A percentile compares a stretch with the other conserved stretches of the same genome.
These are phyloP conservation scores for Xyrichtys novacula DNA, from an alignment of 2,797 vertebrate genomes.

Conservation along the genomic window DNA sequence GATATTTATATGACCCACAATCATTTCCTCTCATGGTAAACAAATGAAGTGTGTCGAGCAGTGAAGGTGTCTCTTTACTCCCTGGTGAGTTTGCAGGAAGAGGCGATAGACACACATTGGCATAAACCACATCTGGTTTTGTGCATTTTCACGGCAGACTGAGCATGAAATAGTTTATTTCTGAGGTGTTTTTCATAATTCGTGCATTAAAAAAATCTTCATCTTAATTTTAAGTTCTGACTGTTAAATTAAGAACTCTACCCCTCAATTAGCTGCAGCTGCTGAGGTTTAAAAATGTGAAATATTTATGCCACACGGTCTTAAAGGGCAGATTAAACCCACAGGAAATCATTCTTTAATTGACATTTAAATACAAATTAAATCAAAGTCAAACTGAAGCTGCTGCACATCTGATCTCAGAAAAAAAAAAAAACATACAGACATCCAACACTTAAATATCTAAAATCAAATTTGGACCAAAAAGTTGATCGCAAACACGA, in stretches of 20 bases:
- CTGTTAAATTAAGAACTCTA: background rate
- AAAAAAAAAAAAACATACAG: background rate
- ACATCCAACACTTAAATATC: background rate
- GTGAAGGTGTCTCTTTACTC: background rate
- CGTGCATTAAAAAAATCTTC: too few relatives aligned
- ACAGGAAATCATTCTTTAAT: background rate
- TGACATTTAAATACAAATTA: background rate
- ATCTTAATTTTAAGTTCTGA: background rate
- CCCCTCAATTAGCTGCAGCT: background rate
- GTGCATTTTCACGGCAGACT: background rate
- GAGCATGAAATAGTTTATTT: too few relatives aligned
- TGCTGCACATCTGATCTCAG: background rate
- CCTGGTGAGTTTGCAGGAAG: slow-evolving; percentile 18
- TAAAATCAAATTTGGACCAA: background rate
- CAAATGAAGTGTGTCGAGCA: background rate
- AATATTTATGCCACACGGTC: background rate
- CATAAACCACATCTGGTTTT: background rate
- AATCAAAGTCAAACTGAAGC: background rate
- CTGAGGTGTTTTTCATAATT: too few relatives aligned
- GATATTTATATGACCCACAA: too few relatives aligned
- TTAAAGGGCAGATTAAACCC: background rate
- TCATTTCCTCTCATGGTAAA: background rate
- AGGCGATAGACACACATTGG: background rate
- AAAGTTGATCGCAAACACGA: background rate
- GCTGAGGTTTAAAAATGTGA: background rate